These are phyloP conservation scores for Odobenus rosmarus DNA, from an alignment of 2,113 vertebrate species.

Conservation along the genomic window DNA sequence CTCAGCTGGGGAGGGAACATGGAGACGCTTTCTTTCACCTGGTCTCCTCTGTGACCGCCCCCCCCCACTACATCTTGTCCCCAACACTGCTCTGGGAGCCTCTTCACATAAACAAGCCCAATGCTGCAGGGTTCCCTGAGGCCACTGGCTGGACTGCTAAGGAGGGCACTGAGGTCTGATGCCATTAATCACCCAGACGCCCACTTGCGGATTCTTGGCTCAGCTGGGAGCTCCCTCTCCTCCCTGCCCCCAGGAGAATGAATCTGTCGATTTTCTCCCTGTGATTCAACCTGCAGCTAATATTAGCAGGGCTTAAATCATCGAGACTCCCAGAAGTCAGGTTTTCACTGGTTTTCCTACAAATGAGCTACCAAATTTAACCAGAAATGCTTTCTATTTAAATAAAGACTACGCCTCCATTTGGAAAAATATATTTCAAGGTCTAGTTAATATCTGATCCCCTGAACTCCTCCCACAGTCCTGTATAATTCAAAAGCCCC, in stretches of 20 bases:
- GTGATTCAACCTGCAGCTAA: constrained; percentile 10
- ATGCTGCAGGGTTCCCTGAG: background rate
- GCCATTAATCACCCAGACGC: constrained; percentile 57
- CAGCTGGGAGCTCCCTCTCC: constrained; percentile 17
- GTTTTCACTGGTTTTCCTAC: constrained; percentile 27
- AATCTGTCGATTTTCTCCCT: constrained; percentile 59
- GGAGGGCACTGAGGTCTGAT: constrained; percentile 27
- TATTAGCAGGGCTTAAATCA: constrained; percentile 70
- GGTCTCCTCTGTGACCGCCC: background rate
- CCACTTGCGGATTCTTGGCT: constrained; percentile 47
- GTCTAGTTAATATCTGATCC: constrained; percentile 38
- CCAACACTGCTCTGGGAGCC: background rate
- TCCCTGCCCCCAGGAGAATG: constrained; percentile 52
- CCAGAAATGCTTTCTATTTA: constrained; percentile 54
- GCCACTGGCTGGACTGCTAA: constrained; percentile 7
- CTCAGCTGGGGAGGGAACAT: background rate
- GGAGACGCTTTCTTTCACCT: background rate
- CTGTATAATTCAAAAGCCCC: constrained; percentile 11
- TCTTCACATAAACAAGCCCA: constrained; percentile 39
- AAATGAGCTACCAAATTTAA: constrained; percentile 46
- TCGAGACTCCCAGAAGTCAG: background rate
- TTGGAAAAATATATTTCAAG: constrained; percentile 9
- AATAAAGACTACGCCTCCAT: constrained; percentile 5
- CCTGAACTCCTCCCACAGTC: constrained; percentile 44
- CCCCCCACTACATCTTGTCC: background rate